These are phyloP conservation scores for Thunnus maccoyii DNA, from an alignment of 2,113 vertebrate species.

Conservation along the genomic window DNA sequence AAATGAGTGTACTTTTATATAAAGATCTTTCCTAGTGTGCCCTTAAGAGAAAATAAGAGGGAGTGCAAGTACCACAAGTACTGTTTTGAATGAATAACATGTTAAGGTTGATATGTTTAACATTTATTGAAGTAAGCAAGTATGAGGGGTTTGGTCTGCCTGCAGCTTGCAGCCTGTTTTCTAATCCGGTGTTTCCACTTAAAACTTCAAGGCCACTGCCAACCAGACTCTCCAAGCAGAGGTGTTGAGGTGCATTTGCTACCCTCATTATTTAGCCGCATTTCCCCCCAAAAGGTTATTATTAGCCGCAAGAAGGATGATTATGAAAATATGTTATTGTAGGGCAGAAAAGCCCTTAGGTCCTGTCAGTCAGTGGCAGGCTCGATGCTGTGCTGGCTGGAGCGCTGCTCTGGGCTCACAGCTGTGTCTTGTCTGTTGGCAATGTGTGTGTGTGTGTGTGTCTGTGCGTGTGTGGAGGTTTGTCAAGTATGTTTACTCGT, in stretches of 20 bases:
- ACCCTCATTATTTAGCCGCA: conserved; percentile 81
- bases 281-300: conserved; percentile 85
- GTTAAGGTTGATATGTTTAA: conserved; percentile 12
- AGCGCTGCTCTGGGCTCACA: conserved; percentile 64
- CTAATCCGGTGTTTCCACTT: conserved; percentile 40
- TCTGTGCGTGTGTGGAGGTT: background rate
- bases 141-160: conserved; percentile 20
- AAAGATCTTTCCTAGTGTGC: too few species aligned
- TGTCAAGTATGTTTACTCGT: background rate
- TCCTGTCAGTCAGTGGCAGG: conserved; percentile 82
- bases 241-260: conserved; percentile 85
- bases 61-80: background rate
- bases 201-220: conserved; percentile 35
- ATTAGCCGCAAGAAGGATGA: conserved; percentile 87
- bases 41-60: background rate
- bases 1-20: background rate
- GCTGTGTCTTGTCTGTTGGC: conserved; percentile 67
- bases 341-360: conserved; percentile 83
- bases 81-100: conserved; percentile 3
- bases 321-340: conserved; percentile 82
- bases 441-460: conserved; percentile 12
- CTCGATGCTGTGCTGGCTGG: conserved; percentile 60
- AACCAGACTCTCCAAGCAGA: conserved; percentile 69
- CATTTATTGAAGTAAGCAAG: conserved; percentile 6
- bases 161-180: conserved; percentile 43